phyloP scores from a whole-genome alignment of 2,888 invertebrate genomes.

The Cosmia pyralina region DNA sequence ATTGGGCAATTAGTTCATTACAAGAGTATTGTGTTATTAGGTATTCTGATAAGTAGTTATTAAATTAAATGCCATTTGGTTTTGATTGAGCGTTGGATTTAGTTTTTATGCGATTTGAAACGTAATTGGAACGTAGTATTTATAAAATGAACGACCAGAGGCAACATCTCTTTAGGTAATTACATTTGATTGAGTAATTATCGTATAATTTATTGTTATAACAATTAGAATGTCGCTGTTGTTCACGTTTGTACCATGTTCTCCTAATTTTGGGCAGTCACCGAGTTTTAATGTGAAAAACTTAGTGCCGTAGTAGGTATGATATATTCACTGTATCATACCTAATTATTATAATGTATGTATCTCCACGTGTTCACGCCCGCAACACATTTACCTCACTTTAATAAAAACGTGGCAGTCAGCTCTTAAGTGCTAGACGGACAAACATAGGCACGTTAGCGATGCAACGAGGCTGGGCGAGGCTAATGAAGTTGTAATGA shows the following conservation, averaged over 20 bases:
- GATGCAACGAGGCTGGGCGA: conserved; percentile 42
- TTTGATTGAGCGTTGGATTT: conserved; percentile 1
- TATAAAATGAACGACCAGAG: neutral
- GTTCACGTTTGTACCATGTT: neutral
- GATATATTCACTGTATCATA: too few relatives aligned
- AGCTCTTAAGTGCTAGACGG: conserved; percentile 9
- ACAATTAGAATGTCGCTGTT: neutral
- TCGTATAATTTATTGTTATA: neutral
- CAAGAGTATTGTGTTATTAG: neutral
- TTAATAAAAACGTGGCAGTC: neutral
- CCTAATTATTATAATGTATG: neutral
- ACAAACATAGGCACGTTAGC: conserved; percentile 51
- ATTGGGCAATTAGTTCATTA: conserved; percentile 18
- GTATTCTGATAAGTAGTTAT: conserved; percentile 12
- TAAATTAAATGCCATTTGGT: conserved; percentile 11
- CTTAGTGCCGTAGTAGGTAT: too few relatives aligned
- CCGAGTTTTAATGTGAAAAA: neutral
- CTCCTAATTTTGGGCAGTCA: neutral
- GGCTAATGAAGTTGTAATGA: conserved; percentile 74
- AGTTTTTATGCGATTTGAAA: neutral
- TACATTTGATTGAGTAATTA: neutral
- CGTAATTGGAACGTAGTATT: neutral
- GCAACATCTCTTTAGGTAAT: neutral
- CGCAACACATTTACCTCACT: neutral
- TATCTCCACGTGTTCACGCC: neutral